These are phyloP conservation scores for Gulo gulo DNA, from an alignment of 2,113 vertebrate species.

Conservation along the genomic window DNA sequence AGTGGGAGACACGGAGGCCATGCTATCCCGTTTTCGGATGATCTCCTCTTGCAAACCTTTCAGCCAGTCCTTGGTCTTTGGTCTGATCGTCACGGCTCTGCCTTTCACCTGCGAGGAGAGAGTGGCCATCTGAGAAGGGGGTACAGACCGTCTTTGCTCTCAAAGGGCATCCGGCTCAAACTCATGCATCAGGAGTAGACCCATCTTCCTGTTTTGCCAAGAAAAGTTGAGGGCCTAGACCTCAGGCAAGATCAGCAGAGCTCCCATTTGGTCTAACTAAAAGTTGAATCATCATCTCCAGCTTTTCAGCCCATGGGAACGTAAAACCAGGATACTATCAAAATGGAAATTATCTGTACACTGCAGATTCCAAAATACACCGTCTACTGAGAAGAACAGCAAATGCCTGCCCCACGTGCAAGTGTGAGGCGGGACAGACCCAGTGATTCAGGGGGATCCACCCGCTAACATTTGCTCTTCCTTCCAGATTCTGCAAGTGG, in stretches of 20 bases:
- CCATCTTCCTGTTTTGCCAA: fast-evolving
- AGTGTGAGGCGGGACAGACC: fast-evolving
- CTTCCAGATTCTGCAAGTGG: background rate
- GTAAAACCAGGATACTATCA: background rate
- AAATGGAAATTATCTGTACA: background rate
- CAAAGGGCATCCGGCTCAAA: too few species aligned
- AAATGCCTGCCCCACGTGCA: fast-evolving
- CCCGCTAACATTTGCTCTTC: background rate
- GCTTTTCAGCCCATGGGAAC: background rate
- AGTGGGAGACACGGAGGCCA: slow-evolving; percentile 81
- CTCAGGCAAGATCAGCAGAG: fast-evolving
- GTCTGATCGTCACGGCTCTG: slow-evolving; percentile 83
- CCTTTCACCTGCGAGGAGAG: slow-evolving; percentile 80
- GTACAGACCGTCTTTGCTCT: fast-evolving
- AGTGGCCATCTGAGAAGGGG: fast-evolving
- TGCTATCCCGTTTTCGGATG: slow-evolving; percentile 81
- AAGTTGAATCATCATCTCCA: background rate
- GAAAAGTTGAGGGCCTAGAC: fast-evolving
- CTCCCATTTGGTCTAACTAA: background rate
- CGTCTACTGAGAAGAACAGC: background rate
- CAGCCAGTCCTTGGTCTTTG: slow-evolving; percentile 87
- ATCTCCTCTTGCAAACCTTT: slow-evolving; percentile 85
- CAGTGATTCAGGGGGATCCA: fast-evolving
- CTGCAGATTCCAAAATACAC: background rate
- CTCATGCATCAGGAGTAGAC: fast-evolving